Percentiles rank a stretch among this genome's conserved stretches.
Conservation (phyloP, 1,140 invertebrate genomes). For the Drosophila busckii region DNA sequence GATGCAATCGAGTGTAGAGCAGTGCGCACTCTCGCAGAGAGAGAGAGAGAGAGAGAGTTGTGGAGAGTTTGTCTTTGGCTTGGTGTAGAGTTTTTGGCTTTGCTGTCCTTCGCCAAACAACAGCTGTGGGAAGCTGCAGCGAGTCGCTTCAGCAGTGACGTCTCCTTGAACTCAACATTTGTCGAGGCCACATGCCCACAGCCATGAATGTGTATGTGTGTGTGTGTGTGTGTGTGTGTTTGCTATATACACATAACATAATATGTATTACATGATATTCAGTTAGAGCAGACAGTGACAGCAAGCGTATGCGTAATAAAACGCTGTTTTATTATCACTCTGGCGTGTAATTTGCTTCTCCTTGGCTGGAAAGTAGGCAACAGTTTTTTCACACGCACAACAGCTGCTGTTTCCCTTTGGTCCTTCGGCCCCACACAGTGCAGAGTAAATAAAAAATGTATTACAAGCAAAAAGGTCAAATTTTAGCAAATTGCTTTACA, state of each 20-base stretch:
- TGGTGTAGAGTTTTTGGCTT: constrained; percentile 13
- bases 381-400: constrained; percentile 26
- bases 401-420: not conserved
- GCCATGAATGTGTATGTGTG: not conserved
- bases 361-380: constrained; percentile 27
- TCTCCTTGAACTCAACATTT: constrained; percentile 76
- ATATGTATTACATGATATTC: constrained; percentile 19
- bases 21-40: constrained; percentile 16
- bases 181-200: constrained; percentile 43
- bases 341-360: not conserved
- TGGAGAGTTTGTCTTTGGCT: constrained; percentile 14
- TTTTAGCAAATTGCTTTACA: constrained; percentile 3
- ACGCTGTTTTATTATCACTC: constrained; percentile 20
- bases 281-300: constrained; percentile 23
- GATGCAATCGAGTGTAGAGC: constrained; percentile 27
- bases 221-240: not conserved
- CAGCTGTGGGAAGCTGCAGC: constrained; percentile 57
- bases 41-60: constrained; percentile 7
- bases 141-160: constrained; percentile 51
- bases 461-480: constrained; percentile 29
- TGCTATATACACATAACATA: constrained; percentile 11
- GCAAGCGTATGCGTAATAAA: constrained; percentile 22
- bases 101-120: constrained; percentile 49
- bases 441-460: constrained; percentile 58
- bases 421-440: not conserved